phyloP scores from a whole-genome alignment of 1,140 invertebrate genomes.

The Drosophila repleta region DNA sequence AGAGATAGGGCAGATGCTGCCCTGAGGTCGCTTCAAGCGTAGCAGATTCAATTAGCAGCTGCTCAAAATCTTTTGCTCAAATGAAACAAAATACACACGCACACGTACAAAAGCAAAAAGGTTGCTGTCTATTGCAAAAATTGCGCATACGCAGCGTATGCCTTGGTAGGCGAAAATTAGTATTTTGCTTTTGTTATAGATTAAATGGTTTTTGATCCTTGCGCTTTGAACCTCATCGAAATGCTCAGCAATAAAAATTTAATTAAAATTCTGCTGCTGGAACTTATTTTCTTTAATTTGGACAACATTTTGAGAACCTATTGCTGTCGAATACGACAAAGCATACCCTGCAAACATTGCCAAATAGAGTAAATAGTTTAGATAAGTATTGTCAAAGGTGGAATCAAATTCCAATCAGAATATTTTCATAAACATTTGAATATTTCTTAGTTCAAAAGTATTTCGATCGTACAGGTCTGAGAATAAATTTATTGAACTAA shows the following conservation, averaged over 20 bases:
- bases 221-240: background rate
- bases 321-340: conserved; percentile 12
- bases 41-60: conserved; percentile 69
- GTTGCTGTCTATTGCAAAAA: conserved; percentile 52
- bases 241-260: conserved; percentile 46
- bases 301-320: background rate
- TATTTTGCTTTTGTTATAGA: conserved; percentile 44
- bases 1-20: background rate
- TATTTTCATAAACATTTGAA: too few species aligned
- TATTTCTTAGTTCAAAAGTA: too few species aligned
- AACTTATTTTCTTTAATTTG: conserved; percentile 38
- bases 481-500: too few species aligned
- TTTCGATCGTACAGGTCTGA: too few species aligned
- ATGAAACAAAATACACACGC: background rate
- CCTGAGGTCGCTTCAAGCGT: conserved; percentile 17
- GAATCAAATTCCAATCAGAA: too few species aligned
- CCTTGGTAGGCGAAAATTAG: conserved; percentile 10
- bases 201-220: conserved; percentile 42
- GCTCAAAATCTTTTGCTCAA: conserved; percentile 5
- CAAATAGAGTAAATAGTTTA: background rate
- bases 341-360: background rate
- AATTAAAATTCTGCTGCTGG: conserved; percentile 63
- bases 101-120: background rate
- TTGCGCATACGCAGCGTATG: conserved; percentile 63
- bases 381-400: too few species aligned